phyloP scores from a whole-genome alignment of 1,140 invertebrate genomes.

The Carposina sasakii region DNA sequence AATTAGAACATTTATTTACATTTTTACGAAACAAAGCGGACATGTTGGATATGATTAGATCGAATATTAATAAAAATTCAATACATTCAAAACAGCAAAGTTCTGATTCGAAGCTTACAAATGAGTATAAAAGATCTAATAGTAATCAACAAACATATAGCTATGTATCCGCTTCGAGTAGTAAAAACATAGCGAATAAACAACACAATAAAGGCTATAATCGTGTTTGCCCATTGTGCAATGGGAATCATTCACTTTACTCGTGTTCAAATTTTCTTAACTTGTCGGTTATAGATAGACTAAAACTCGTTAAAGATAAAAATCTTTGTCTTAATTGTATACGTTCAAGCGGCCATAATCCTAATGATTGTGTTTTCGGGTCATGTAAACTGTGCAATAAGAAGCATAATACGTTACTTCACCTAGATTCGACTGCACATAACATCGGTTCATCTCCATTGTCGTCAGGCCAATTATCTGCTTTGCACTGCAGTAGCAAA shows the following conservation, averaged over 20 bases:
- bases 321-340: constrained; percentile 7
- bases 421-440: not conserved
- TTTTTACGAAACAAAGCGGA: constrained; percentile 5
- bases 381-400: constrained; percentile 2
- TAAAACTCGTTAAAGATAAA: constrained; percentile 1
- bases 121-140: not conserved
- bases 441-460: not conserved
- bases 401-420: constrained; percentile 2
- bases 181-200: not conserved
- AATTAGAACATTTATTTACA: not conserved
- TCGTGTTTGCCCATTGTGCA: not conserved
- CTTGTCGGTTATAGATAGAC: constrained; percentile 1
- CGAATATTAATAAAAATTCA: not conserved
- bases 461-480: not conserved
- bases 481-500: not conserved
- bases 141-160: not conserved
- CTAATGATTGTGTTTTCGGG: constrained; percentile 1
- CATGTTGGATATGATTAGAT: constrained; percentile 2
- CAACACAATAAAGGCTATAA: not conserved
- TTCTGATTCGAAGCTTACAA: not conserved
- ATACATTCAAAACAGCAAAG: not conserved
- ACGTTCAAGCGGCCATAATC: not conserved
- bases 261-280: not conserved
- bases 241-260: not conserved
- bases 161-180: not conserved